These are phyloP conservation scores for Willowsia nigromaculata DNA, from an alignment of 2,888 invertebrate species.

Conservation along the genomic window DNA sequence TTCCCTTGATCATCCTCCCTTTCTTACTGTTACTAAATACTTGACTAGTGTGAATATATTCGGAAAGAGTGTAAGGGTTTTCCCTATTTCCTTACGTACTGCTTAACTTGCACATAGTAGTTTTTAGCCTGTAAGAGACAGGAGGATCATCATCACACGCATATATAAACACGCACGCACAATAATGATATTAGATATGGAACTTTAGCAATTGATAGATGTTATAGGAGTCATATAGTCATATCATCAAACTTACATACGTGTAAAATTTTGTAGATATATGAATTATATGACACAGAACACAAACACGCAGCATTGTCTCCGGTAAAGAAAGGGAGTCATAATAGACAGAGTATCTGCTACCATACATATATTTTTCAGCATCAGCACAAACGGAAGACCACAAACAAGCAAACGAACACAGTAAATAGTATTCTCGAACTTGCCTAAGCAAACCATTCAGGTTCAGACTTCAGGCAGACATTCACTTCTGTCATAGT, in stretches of 20 bases:
- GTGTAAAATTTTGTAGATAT: background rate
- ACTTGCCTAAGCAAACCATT: background rate
- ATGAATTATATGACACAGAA: too few species aligned
- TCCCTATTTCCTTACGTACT: background rate
- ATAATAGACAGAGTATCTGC: background rate
- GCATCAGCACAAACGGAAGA: constrained; percentile 8
- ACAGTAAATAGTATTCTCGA: background rate
- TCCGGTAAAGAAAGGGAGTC: background rate
- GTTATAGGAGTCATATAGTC: background rate
- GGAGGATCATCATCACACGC: constrained; percentile 48
- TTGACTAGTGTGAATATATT: too few species aligned
- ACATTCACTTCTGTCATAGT: background rate
- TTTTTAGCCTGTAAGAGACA: background rate
- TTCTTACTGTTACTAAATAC: too few species aligned
- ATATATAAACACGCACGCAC: constrained; percentile 52
- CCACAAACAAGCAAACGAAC: background rate
- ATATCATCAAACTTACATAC: background rate
- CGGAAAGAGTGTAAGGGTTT: background rate
- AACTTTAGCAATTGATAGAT: constrained; percentile 35
- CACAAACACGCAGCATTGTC: too few species aligned
- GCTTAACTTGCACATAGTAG: background rate
- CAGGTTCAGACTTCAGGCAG: constrained; percentile 12
- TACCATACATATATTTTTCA: background rate
- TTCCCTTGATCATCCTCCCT: constrained; percentile 1
- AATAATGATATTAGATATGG: constrained; percentile 42